Evolutionary conservation across 2,888 invertebrate species (phyloP).

Genomic region (Metacarcinus magister): DNA sequence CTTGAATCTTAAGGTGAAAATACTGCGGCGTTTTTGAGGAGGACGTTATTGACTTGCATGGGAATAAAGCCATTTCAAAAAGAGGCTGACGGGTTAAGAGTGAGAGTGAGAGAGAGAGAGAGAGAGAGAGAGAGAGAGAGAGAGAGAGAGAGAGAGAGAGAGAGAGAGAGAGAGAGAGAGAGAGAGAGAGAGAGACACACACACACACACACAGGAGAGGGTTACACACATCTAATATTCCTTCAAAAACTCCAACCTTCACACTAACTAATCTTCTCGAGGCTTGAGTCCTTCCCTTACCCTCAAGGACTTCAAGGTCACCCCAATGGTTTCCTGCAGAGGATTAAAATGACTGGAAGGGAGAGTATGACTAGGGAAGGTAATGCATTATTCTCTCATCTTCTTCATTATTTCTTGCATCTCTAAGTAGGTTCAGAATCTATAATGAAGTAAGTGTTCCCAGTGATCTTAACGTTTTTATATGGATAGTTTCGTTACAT

Average conservation of each 20-base stretch:
- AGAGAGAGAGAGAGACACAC: conserved; percentile 34
- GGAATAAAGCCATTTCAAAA: background rate
- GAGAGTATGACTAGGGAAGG: background rate
- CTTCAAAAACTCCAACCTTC: background rate
- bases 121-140: conserved; percentile 26
- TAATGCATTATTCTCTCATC: background rate
- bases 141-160: conserved; percentile 31
- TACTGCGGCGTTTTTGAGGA: background rate
- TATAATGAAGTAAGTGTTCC: background rate
- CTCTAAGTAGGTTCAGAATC: background rate
- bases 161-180: conserved; percentile 48
- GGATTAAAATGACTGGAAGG: background rate
- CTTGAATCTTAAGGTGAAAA: background rate
- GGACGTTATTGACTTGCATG: background rate
- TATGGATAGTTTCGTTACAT: no score
- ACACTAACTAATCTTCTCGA: background rate
- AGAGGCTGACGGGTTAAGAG: background rate
- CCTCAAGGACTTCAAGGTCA: background rate
- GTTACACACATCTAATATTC: background rate
- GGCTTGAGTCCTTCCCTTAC: background rate
- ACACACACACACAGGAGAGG: no score
- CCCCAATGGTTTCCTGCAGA: background rate
- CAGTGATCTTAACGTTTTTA: no score
- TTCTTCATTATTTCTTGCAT: background rate
- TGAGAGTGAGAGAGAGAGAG: no score